Evolutionary conservation across 2,888 invertebrate species (phyloP), one percentile per base, ranked within the genome.

Genomic region (Macropis europaea): DNA sequence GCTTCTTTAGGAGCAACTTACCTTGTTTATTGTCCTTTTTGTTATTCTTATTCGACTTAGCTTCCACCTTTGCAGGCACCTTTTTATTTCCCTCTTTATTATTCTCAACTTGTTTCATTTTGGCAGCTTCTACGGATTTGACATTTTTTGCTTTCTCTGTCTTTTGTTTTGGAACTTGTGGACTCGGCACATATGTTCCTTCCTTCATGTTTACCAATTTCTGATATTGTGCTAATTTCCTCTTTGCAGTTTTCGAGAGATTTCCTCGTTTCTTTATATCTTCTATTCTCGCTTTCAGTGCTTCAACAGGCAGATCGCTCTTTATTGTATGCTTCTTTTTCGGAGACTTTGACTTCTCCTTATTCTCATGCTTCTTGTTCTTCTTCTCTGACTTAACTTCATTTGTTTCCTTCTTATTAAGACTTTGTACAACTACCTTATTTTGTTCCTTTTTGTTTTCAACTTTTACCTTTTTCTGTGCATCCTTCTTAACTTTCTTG

Each of bases 161-260:
- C 15, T 43, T 24, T 30, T 53, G 28, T 15, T 66, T 66, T 11
- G 2, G 1, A 13, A 24, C 24, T 7, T 15, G 6, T 32, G 24
- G 11, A 9, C 42, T 48, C n/a, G 53, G 4, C 1, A 28, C 36
- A 0, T 11, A 1, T 22, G 47, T 53, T 15, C 68, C 76, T 19
- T 76, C 64, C 0, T 67, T 7, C 2, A 79, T 48, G 0, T 2
- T 11, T 19, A 88, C 48, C 56, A 82, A 82, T 42, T 83, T 88
- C 6, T 70, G 81, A 3, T 86, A 61, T 4, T 50, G 9, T 3
- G 52, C 61, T 17, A 88, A 63, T 52, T 76, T 82, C 47, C 79
- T 82, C 3, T 70, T 78, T 0, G 86, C 87, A 0, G 81, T 81
- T 75, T 82, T 88, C 1, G 84, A 62, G 2, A 86, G 9, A 0